Evolutionary conservation across 2,797 vertebrate species (phyloP).

Genomic region (Dermochelys coriacea): DNA sequence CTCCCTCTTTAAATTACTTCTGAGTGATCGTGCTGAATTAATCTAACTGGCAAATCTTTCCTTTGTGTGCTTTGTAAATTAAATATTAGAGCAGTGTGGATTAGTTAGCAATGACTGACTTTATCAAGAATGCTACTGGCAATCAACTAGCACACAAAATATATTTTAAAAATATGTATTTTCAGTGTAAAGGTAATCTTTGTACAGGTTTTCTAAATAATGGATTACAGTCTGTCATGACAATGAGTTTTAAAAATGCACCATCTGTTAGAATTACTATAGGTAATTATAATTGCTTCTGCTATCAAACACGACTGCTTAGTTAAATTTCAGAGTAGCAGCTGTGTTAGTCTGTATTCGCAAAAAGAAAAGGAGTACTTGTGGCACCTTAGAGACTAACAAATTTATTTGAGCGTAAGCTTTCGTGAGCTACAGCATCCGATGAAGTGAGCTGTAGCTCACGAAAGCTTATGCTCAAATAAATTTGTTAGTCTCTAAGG

Average conservation of each 20-base stretch:
- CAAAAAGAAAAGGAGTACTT: too few species aligned
- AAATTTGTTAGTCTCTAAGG: too few species aligned
- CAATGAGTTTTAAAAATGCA: fast-evolving
- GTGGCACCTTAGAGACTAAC: too few species aligned
- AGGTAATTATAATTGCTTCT: not conserved
- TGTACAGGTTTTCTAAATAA: not conserved
- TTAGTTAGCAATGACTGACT: conserved; percentile 14
- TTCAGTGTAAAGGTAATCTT: not conserved
- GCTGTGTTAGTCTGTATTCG: too few species aligned
- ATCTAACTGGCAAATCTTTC: conserved; percentile 47
- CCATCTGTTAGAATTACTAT: not conserved
- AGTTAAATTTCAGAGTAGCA: too few species aligned
- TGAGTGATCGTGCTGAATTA: not conserved
- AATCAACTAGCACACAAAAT: not conserved
- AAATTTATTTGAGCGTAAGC: too few species aligned
- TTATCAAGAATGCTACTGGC: fast-evolving
- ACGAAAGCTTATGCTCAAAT: too few species aligned
- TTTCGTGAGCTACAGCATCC: too few species aligned
- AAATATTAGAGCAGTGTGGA: conserved; percentile 51
- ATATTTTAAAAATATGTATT: fast-evolving
- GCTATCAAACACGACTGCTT: too few species aligned
- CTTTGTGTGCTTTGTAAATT: conserved; percentile 8
- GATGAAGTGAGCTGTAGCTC: too few species aligned
- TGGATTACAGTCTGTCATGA: not conserved
- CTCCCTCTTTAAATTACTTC: not conserved